These are phyloP conservation scores for Ommatoiulus sabulosus DNA, from an alignment of 2,888 invertebrate genomes.

Conservation along the genomic window DNA sequence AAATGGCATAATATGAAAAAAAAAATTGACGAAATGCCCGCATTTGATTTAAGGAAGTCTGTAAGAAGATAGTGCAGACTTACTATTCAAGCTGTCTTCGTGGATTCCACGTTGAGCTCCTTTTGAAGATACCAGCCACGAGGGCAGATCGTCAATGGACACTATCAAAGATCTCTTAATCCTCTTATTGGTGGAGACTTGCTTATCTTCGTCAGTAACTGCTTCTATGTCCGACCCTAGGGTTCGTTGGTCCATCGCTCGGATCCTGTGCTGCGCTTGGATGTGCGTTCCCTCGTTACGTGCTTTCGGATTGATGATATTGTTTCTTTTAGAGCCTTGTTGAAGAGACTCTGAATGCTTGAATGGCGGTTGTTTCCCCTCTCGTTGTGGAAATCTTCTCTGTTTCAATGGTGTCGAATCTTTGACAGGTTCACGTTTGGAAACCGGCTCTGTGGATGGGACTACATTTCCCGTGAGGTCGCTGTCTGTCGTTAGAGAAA, in stretches of 20 bases:
- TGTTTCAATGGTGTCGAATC: neutral
- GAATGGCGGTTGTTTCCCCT: neutral
- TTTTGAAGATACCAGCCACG: slow-evolving; percentile 45
- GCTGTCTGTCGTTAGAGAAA: neutral
- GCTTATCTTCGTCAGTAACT: neutral
- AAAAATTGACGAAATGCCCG: neutral
- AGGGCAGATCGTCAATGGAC: slow-evolving; percentile 53
- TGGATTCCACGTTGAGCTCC: neutral
- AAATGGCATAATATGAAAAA: neutral
- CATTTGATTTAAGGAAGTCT: neutral
- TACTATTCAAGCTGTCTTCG: slow-evolving; percentile 41
- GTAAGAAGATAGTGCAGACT: neutral
- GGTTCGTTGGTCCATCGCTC: neutral
- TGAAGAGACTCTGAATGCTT: neutral
- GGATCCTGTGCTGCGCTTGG: neutral
- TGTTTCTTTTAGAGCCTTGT: neutral
- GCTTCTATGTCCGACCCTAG: neutral
- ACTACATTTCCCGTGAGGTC: neutral
- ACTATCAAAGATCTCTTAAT: slow-evolving; percentile 50
- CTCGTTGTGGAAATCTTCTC: neutral
- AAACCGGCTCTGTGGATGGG: neutral
- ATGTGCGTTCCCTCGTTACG: neutral
- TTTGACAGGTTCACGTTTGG: neutral
- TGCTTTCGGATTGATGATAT: neutral
- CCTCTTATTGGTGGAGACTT: neutral